Evolutionary conservation across 2,113 vertebrate genomes (phyloP).

Genomic region (Eonycteris spelaea): DNA sequence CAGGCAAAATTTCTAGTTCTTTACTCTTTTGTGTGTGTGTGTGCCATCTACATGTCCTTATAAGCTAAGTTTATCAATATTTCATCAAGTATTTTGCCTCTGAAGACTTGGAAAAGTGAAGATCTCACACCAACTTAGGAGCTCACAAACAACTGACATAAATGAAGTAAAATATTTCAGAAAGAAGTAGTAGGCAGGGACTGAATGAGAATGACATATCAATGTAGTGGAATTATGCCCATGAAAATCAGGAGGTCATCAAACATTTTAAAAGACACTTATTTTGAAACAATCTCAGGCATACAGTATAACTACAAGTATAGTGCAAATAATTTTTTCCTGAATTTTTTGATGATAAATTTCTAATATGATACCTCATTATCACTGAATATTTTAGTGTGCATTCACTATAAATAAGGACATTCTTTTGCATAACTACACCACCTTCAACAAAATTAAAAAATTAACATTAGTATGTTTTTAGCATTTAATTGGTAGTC

Average conservation of each 20-base stretch:
- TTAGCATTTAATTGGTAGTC: neutral
- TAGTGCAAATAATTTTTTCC: neutral
- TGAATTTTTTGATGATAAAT: neutral
- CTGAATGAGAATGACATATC: neutral
- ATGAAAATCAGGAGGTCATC: neutral
- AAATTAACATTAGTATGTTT: neutral
- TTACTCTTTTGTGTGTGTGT: neutral
- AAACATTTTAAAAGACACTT: neutral
- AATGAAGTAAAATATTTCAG: constrained; percentile 13
- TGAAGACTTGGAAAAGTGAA: neutral
- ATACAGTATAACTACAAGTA: neutral
- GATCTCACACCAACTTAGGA: neutral
- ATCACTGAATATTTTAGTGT: neutral
- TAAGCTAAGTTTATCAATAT: neutral
- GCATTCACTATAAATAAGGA: neutral
- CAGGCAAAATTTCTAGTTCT: neutral
- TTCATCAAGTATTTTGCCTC: neutral
- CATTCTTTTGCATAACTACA: neutral
- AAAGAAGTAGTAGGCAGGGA: neutral
- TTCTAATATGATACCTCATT: neutral
- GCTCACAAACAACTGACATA: neutral
- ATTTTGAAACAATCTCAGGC: neutral
- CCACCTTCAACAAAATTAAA: neutral
- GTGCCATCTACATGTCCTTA: neutral
- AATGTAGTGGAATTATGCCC: neutral